These are phyloP conservation scores for Cricetomys ansorgei DNA, from an alignment of 2,113 vertebrate species.

Conservation along the genomic window DNA sequence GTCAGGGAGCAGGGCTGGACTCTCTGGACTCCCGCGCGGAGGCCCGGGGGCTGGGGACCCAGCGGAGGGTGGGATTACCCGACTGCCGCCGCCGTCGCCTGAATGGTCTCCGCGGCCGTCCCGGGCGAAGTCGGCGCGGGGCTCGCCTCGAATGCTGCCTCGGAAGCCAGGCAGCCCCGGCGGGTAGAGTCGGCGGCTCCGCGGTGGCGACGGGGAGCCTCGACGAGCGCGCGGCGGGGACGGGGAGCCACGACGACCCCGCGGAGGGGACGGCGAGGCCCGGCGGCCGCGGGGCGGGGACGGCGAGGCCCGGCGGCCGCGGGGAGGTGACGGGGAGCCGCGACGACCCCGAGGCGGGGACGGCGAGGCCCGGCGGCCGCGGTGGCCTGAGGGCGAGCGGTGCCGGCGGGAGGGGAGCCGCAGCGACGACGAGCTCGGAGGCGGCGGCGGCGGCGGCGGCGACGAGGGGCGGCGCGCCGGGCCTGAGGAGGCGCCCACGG, in stretches of 20 bases:
- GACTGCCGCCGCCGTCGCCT: slow-evolving; percentile 80
- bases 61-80: slow-evolving; percentile 71
- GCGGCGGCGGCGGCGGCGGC: no score
- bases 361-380: slow-evolving; percentile 72
- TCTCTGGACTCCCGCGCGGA: background rate
- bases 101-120: slow-evolving; percentile 79
- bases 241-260: slow-evolving; percentile 66
- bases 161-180: slow-evolving; percentile 79
- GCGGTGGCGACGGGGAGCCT: slow-evolving; percentile 75
- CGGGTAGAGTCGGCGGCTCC: slow-evolving; percentile 83
- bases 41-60: background rate
- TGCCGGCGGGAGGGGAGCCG: slow-evolving; percentile 68
- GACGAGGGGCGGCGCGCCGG: slow-evolving; percentile 78
- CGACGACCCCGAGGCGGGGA: slow-evolving; percentile 69
- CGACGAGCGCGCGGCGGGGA: slow-evolving; percentile 71
- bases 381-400: slow-evolving; percentile 71
- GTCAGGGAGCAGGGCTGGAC: background rate
- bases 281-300: slow-evolving; percentile 63
- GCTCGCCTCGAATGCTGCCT: slow-evolving; percentile 73
- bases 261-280: slow-evolving; percentile 61
- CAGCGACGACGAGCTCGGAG: slow-evolving; percentile 71
- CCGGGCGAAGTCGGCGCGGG: slow-evolving; percentile 76
- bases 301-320: slow-evolving; percentile 70
- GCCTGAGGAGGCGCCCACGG: slow-evolving; percentile 77
- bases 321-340: slow-evolving; percentile 64